phyloP scores from a whole-genome alignment of 1,140 invertebrate species.

The Orchesella cincta region DNA sequence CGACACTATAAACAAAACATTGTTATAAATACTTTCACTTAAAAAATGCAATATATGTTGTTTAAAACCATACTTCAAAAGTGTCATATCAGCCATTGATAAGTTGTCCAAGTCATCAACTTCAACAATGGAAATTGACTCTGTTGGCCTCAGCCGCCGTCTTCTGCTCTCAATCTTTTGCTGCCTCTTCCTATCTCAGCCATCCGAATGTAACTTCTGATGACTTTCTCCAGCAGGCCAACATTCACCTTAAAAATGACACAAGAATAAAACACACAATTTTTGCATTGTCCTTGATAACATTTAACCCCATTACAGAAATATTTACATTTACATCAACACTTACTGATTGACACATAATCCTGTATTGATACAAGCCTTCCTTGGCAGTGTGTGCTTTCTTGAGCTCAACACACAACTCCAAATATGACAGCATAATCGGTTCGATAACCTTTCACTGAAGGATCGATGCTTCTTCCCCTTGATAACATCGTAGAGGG shows the following conservation, averaged over 20 bases:
- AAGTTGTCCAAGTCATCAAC: slow-evolving; percentile 97
- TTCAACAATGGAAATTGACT: slow-evolving; percentile 85
- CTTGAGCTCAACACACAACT: slow-evolving; percentile 95
- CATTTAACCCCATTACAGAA: not conserved
- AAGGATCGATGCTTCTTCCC: slow-evolving; percentile 96
- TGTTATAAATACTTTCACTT: too few species aligned
- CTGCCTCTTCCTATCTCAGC: slow-evolving; percentile 96
- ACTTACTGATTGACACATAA: slow-evolving; percentile 94
- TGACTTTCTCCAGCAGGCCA: slow-evolving; percentile 90
- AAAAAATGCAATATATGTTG: too few species aligned
- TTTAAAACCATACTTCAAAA: slow-evolving; percentile 65
- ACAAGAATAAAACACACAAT: slow-evolving; percentile 43
- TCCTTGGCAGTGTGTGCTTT: slow-evolving; percentile 99
- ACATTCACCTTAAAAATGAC: slow-evolving; percentile 80
- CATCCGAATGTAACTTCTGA: slow-evolving; percentile 86
- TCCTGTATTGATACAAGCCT: slow-evolving; percentile 97
- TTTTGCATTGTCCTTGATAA: not conserved
- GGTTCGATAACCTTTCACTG: slow-evolving; percentile 91
- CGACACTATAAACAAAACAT: slow-evolving; percentile 70
- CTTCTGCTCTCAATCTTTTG: slow-evolving; percentile 63
- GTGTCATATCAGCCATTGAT: slow-evolving; percentile 93
- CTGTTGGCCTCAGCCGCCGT: slow-evolving; percentile 58
- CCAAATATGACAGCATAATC: slow-evolving; percentile 99
- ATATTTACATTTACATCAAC: slow-evolving; percentile 42
- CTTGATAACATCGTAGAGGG: slow-evolving; percentile 98